Base-by-base conservation (phyloP, 1,140 invertebrate genomes). In the Drosophila paulistorum region DNA sequence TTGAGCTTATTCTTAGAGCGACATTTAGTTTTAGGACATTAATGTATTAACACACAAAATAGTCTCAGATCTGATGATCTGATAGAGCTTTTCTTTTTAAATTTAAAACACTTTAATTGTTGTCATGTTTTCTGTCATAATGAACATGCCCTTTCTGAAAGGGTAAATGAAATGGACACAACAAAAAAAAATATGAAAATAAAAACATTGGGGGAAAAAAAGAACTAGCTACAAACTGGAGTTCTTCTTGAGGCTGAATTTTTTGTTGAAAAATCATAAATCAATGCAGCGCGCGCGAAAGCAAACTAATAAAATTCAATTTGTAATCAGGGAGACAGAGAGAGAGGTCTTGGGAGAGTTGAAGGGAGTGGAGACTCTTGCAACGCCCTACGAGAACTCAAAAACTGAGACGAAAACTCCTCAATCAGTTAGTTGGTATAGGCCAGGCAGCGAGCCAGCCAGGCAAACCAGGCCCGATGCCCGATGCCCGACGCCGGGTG, bases 231-330 rank as follows among this genome's bases (percentile, higher is more conserved):
- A 68, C 61, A 68, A 85, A 57, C 13, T 60, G 58, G 7, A 45
- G 77, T 73, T 81, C 76, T 69, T 59, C 33, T 59, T 17, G 2
- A 37, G 30, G 70, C 51, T 54, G 33, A 42, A 26, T 54, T 61
- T 63, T 45, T 70, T 77, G 60, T 84, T 68, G 69, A 71, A 79
- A 83, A 71, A 83, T 83, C 83, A 89, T 87, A 89, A 87, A 87
- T 87, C 83, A 87, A 83, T 87, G 83, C 42, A 76, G 68, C 64
- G 71, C 71, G 68, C 64, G 74, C 71, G 69, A 79, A 81, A 67
- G 79, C 67, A 72, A 86, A 74, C 79, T 65, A 79, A 87, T 79
- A 79, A 83, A 87, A 89, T 89, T 87, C 83, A 87, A 87, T 87
- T 87, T 87, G 81, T 83, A 89, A 87, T 87, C 83, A 85, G 68